Conservation (phyloP, 2,888 invertebrate genomes). For the Lycocerus yunnanus region DNA sequence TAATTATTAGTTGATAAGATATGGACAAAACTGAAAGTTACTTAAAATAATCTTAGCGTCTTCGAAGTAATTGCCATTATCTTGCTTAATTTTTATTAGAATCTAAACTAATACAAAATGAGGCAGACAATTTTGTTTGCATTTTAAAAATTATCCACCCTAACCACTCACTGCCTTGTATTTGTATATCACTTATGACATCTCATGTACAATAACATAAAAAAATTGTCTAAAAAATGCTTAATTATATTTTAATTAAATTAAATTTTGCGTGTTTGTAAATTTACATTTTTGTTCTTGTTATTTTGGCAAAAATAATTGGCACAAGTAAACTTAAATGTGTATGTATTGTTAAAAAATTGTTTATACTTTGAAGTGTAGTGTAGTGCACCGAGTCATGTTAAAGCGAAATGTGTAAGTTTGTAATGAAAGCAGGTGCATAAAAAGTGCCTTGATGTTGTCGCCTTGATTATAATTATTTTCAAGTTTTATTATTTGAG, state of each 20-base stretch:
- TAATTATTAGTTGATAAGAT: neutral
- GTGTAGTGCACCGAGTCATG: neutral
- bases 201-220: neutral
- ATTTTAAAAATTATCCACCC: neutral
- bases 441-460: constrained; percentile 30
- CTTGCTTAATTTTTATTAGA: neutral
- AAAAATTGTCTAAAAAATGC: neutral
- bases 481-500: constrained; percentile 11
- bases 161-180: neutral
- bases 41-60: neutral
- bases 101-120: neutral
- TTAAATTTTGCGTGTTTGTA: neutral
- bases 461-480: constrained; percentile 18
- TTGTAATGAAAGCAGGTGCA: constrained; percentile 26
- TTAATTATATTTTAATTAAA: neutral
- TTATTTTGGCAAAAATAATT: neutral
- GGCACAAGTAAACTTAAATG: neutral
- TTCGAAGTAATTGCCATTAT: constrained; percentile 3
- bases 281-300: neutral
- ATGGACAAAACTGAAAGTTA: neutral
- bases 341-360: neutral
- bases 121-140: neutral
- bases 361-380: neutral
- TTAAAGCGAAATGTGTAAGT: neutral
- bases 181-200: neutral